A percentile compares a stretch with the other conserved stretches of the same genome.
Evolutionary conservation across 2,113 vertebrate species (phyloP).

Genomic region (Paradoxurus hermaphroditus): DNA sequence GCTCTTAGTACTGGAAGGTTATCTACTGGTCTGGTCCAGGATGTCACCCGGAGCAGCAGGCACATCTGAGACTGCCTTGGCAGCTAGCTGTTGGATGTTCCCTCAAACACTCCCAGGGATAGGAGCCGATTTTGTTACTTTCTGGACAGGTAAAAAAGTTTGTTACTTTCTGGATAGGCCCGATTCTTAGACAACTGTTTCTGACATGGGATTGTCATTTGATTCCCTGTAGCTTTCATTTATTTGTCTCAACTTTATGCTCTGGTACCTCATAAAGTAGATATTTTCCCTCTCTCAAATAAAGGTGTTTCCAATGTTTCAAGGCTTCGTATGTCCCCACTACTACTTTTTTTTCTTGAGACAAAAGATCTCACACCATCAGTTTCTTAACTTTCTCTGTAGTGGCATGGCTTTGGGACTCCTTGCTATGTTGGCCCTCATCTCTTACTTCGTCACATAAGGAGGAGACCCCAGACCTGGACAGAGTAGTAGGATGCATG

Average conservation of each 20-base stretch:
- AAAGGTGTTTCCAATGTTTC: neutral
- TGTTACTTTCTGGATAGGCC: neutral
- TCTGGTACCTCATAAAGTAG: neutral
- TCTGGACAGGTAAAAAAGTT: neutral
- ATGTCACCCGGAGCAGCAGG: neutral
- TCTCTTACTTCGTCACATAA: neutral
- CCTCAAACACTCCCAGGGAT: neutral
- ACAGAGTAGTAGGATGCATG: neutral
- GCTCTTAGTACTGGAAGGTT: neutral
- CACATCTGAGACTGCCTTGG: neutral
- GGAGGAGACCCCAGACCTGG: neutral
- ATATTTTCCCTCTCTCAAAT: neutral
- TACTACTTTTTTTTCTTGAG: neutral
- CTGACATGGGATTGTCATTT: neutral
- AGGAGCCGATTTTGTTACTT: neutral
- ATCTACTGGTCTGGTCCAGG: neutral
- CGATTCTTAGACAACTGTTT: neutral
- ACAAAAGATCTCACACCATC: neutral
- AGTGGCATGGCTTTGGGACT: neutral
- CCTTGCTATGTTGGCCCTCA: neutral
- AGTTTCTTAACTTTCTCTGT: neutral
- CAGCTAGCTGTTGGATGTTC: neutral
- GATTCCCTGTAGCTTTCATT: neutral
- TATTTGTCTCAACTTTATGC: neutral
- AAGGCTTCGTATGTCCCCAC: neutral